phyloP scores from a whole-genome alignment of 2,113 vertebrate genomes.

The Scytalopus superciliaris region DNA sequence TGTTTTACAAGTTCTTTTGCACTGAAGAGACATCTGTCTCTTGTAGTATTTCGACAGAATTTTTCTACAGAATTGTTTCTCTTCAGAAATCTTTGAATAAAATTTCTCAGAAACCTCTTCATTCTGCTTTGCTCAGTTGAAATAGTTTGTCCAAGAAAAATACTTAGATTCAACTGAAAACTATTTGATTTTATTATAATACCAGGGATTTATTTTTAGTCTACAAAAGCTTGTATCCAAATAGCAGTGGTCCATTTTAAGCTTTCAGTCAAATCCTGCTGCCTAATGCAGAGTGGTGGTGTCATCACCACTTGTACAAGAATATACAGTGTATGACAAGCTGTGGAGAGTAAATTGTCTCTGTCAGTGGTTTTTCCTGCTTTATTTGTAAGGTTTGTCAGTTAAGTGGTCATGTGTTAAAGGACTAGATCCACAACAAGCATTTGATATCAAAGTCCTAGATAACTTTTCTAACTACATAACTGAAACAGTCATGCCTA shows the following conservation, averaged over 20 bases:
- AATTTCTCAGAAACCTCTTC: background rate
- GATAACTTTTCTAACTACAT: background rate
- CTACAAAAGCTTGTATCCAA: background rate
- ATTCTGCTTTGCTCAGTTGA: background rate
- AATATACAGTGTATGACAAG: background rate
- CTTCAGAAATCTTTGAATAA: background rate
- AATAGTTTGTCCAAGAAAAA: background rate
- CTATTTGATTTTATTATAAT: background rate
- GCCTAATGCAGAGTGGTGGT: background rate
- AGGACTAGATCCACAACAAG: background rate
- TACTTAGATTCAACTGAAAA: background rate
- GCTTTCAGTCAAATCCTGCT: background rate
- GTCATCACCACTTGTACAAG: background rate
- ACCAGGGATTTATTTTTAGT: background rate
- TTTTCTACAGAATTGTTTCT: background rate
- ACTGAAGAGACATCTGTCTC: background rate
- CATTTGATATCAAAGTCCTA: background rate
- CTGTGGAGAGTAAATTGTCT: background rate
- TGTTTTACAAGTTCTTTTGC: background rate
- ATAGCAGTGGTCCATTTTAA: background rate
- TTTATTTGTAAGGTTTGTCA: background rate
- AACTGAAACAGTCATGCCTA: background rate
- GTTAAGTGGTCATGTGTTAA: background rate
- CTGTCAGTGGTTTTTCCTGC: background rate
- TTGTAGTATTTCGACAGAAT: background rate